These are phyloP conservation scores for Zaprionus vittiger DNA, from an alignment of 1,140 invertebrate species.

Conservation along the genomic window DNA sequence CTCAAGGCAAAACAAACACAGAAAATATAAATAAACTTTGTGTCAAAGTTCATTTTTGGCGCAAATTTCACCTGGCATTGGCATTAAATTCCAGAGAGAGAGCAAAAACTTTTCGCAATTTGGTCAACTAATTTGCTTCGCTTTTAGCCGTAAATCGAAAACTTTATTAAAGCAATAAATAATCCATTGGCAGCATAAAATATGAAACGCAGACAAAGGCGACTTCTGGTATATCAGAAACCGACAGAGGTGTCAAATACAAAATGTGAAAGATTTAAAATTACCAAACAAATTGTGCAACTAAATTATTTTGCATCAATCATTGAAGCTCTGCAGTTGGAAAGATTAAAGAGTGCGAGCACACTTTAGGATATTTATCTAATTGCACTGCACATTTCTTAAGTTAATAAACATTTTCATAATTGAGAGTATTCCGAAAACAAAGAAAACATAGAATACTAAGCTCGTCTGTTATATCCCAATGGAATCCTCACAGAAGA, in stretches of 20 bases:
- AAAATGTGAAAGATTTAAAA: neutral
- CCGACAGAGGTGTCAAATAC: neutral
- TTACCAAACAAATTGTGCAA: neutral
- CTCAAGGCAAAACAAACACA: neutral
- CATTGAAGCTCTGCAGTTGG: too few species aligned
- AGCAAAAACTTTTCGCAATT: neutral
- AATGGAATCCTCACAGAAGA: too few species aligned
- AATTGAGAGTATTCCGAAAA: too few species aligned
- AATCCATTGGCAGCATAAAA: neutral
- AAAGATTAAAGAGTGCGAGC: neutral
- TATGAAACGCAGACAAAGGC: neutral
- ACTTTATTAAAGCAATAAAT: neutral
- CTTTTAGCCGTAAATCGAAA: constrained; percentile 1
- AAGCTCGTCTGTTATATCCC: too few species aligned
- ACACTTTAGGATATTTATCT: neutral
- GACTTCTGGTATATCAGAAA: neutral
- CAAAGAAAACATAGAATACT: too few species aligned
- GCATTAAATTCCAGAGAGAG: neutral
- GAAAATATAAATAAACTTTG: neutral
- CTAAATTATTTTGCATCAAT: neutral
- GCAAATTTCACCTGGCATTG: neutral
- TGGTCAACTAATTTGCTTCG: neutral
- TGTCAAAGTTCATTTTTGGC: neutral
- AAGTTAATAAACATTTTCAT: too few species aligned
- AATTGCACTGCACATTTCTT: too few species aligned